These are phyloP conservation scores for Argya squamiceps DNA, from an alignment of 2,797 vertebrate species.

Conservation along the genomic window DNA sequence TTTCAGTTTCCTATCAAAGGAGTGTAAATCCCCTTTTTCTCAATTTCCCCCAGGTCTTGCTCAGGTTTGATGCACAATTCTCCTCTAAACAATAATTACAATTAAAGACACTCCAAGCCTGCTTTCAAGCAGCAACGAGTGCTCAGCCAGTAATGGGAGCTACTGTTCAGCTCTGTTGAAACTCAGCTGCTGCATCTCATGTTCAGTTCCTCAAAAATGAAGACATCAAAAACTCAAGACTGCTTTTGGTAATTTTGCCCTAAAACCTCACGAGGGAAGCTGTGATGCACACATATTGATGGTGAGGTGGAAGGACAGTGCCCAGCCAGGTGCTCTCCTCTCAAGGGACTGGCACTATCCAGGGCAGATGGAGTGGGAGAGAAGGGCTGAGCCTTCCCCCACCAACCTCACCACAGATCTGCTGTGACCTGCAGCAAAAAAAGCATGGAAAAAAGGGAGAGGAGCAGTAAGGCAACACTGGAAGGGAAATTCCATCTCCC, in stretches of 20 bases:
- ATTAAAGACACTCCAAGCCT: background rate
- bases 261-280: background rate
- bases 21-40: background rate
- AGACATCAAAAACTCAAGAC: background rate
- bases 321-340: background rate
- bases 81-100: background rate
- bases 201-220: conserved; percentile 4
- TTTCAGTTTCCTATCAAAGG: background rate
- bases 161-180: background rate
- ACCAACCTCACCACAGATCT: background rate
- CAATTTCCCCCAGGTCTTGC: background rate
- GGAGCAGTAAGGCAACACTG: conserved; percentile 33
- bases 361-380: background rate
- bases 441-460: conserved; percentile 18
- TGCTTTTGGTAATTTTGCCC: background rate
- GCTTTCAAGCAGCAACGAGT: background rate
- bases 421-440: conserved; percentile 7
- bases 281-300: background rate
- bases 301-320: background rate
- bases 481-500: conserved; percentile 67
- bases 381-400: background rate
- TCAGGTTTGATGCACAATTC: background rate
- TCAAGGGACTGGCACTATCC: background rate
- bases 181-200: background rate
- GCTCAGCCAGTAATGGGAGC: background rate